Base-by-base conservation (phyloP, 2,888 invertebrate genomes). In the Meloe dianella region DNA sequence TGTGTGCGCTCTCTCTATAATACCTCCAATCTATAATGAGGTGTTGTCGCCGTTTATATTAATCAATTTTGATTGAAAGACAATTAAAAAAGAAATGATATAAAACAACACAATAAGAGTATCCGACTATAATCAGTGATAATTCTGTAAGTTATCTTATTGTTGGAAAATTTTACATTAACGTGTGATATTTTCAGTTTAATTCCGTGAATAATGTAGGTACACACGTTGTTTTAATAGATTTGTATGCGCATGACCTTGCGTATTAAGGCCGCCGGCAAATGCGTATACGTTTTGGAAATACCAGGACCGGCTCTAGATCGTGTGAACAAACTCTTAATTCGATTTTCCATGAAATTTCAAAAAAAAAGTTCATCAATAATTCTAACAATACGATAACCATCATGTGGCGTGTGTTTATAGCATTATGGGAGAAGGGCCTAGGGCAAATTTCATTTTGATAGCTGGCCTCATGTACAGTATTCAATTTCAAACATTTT, bases 181-280 rank as follows among this genome's bases (percentile, higher is more conserved):
- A 14, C 12, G 12, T 57, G 17, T 20, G 22, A 17, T 57, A 29
- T 35, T 29, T 35, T 2, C 3, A 29, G 12, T 35, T 60, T 17
- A 38, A 47, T 41, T 41, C 5, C 17, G 9, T 22, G 22, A 47
- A 41, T 17, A n/a, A 8, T 51, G n/a, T n/a, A n/a, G n/a, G n/a
- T n/a, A n/a, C n/a, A 51, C 51, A 51, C 51, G 51, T 51, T 51
- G 51, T 51, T 51, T 47, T 51, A 24, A 51, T 51, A 24, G 54
- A 24, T 24, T 1, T 60, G 38, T 61, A 63, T 63, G 73, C 71
- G 77, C 75, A 68, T 74, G 74, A 74, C 78, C 75, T 78, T 78
- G 76, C 72, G 71, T 62, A 70, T 66, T 75, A 74, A 77, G 77
- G 78, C 73, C 77, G 74, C 57, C 68, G 62, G 67, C 65, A 69